Evolutionary conservation across 2,113 vertebrate species (phyloP), one percentile per base, ranked within the genome.

Genomic region (Orycteropus afer): DNA sequence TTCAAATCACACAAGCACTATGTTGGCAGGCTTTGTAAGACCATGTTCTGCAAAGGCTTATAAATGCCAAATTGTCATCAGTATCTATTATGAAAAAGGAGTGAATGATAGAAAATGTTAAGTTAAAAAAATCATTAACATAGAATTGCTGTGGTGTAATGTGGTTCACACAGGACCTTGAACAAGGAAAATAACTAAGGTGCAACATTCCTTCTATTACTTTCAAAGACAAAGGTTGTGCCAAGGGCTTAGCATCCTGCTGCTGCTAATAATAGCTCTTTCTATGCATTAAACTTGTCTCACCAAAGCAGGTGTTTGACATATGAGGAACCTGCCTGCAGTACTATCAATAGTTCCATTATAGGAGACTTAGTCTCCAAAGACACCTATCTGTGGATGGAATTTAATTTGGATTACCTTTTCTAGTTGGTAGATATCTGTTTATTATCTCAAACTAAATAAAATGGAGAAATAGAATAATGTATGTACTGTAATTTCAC

Each of bases 1-100:
- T 97, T 94, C 94, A 97, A 93, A 97, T 96, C 97, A 95, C 84
- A 91, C 85, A 79, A 95, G 79, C 34, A 80, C 71, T 87, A 47
- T 63, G 63, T 27, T 88, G 91, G 86, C 59, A 96, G 20, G n/a
- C 61, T 77, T 96, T 78, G 45, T 94, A 96, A 95, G 53, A 85
- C 1, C 7, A 49, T 49, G 34, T 29, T 90, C 47, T 25, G 6
- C 22, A 91, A 93, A 95, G 95, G 42, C 49, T 86, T 95, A 82
- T 59, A 90, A 94, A 97, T 55, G n/a, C 27, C 93, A 96, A 71
- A 67, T 61, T 79, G 61, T 97, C 89, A 95, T 96, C 93, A 97
- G 47, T 82, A 79, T 74, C 25, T 80, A 95, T 80, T 94, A 92
- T 80, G 86, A 59, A 95, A 59, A 93, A 94, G 95, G 49, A 95